Conservation (phyloP, 2,888 invertebrate species). For the Dugesia japonica region DNA sequence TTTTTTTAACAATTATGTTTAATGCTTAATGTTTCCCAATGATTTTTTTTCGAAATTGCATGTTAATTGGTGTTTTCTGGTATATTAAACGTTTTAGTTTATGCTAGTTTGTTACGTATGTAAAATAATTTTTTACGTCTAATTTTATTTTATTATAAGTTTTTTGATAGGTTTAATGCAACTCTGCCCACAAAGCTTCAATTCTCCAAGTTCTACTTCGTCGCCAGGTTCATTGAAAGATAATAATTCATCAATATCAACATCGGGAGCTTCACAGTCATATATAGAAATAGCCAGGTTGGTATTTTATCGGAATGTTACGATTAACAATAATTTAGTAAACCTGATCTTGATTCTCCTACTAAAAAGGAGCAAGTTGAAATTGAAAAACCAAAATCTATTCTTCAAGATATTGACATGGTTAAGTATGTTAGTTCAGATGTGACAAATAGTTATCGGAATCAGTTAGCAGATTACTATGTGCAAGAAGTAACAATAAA, state of each 20-base stretch:
- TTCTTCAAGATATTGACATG: not conserved
- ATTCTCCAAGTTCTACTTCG: not conserved
- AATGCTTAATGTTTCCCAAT: no score
- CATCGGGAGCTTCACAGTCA: not conserved
- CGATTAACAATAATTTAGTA: not conserved
- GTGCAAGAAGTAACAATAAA: not conserved
- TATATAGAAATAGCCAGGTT: not conserved
- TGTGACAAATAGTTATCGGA: not conserved
- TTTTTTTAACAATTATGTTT: no score
- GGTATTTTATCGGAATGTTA: not conserved
- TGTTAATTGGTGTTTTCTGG: no score
- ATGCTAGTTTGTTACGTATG: no score
- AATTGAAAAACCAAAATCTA: not conserved
- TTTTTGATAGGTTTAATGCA: not conserved
- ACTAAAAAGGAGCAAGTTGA: not conserved
- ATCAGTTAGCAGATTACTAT: slow-evolving; percentile 8
- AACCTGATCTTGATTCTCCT: not conserved
- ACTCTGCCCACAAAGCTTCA: not conserved
- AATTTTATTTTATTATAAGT: no score
- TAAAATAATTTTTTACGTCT: no score
- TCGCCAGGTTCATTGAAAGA: not conserved
- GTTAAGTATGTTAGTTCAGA: not conserved
- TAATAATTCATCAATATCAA: slow-evolving; percentile 2
- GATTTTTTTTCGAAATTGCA: no score
- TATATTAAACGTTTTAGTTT: no score